Conservation (phyloP, 2,888 invertebrate species). For the Leptodirus hochenwartii region DNA sequence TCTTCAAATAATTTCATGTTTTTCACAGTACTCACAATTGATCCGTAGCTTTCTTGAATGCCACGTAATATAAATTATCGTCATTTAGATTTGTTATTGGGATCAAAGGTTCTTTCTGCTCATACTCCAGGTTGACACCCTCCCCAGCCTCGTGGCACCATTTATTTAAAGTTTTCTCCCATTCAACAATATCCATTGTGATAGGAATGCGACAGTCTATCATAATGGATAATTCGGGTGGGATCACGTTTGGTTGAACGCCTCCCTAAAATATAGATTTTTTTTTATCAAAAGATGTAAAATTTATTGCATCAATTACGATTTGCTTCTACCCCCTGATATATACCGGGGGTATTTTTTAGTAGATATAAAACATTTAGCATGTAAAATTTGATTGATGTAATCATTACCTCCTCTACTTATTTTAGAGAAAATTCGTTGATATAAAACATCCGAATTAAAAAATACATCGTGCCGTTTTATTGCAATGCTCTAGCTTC, state of each 20-base stretch:
- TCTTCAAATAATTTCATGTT: not conserved
- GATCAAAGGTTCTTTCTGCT: slow-evolving; percentile 31
- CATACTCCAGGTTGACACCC: slow-evolving; percentile 34
- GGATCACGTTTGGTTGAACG: slow-evolving; percentile 77
- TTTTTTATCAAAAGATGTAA: too few relatives aligned
- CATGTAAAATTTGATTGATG: too few relatives aligned
- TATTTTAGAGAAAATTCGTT: too few relatives aligned
- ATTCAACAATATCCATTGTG: slow-evolving; percentile 21
- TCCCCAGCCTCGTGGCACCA: slow-evolving; percentile 39
- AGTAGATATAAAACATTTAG: too few relatives aligned
- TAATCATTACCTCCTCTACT: too few relatives aligned
- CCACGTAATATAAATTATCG: slow-evolving; percentile 39
- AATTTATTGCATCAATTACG: too few relatives aligned
- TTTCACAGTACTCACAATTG: slow-evolving; percentile 18
- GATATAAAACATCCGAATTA: too few relatives aligned
- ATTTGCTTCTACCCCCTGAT: too few relatives aligned
- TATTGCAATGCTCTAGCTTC: too few relatives aligned
- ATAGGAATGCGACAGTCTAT: slow-evolving; percentile 15
- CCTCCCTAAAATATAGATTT: slow-evolving; percentile 37
- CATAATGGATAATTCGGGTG: slow-evolving; percentile 44
- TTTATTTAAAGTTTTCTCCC: slow-evolving; percentile 29
- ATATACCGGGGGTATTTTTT: too few relatives aligned
- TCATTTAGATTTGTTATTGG: slow-evolving; percentile 32
- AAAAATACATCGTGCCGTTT: too few relatives aligned
- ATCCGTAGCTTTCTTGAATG: slow-evolving; percentile 28